A percentile compares a stretch with the other conserved stretches of the same genome.
These are phyloP conservation scores for Tetramorium simillimum DNA, from an alignment of 1,140 invertebrate species.

Conservation along the genomic window DNA sequence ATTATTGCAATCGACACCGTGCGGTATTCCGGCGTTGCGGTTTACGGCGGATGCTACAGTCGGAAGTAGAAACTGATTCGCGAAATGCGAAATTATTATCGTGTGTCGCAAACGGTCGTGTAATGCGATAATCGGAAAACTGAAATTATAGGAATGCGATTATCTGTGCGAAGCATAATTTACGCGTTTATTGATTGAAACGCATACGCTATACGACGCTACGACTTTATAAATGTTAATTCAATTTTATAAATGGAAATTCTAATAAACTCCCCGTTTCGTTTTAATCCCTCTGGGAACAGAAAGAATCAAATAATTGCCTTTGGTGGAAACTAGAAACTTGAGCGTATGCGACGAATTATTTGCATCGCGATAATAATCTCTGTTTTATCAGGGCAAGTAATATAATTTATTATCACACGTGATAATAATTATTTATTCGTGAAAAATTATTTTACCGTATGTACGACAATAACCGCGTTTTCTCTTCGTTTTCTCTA, in stretches of 20 bases:
- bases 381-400: neutral
- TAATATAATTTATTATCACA: neutral
- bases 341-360: neutral
- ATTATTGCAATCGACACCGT: conserved; percentile 57
- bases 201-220: neutral
- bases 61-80: conserved; percentile 51
- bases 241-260: too few relatives aligned
- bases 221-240: neutral
- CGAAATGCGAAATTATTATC: conserved; percentile 49
- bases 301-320: neutral
- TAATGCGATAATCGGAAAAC: conserved; percentile 16
- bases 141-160: conserved; percentile 13
- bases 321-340: neutral
- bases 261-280: neutral
- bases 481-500: neutral
- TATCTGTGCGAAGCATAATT: neutral
- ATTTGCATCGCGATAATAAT: neutral
- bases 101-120: neutral
- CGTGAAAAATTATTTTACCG: neutral
- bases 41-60: conserved; percentile 44
- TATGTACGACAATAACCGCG: neutral
- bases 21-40: conserved; percentile 48
- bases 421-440: neutral
- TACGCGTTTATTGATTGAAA: conserved; percentile 5
- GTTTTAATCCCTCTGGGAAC: neutral